A percentile compares a stretch with the other conserved stretches of the same genome.
Conservation (phyloP, 2,113 vertebrate genomes). For the Bubo blakistoni region DNA sequence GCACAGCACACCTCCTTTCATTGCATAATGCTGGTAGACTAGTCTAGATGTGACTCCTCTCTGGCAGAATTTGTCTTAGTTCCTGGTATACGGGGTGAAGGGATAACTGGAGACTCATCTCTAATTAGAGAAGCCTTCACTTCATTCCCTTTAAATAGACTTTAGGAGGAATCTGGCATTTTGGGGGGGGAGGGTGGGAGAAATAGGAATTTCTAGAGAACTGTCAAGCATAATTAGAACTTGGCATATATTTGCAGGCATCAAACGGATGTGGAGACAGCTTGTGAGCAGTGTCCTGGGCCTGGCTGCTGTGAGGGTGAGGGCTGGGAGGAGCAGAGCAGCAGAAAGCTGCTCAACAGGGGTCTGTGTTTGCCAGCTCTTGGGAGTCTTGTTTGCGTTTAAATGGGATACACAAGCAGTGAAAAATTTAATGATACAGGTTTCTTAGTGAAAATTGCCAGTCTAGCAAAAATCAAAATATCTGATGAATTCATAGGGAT, state of each 20-base stretch:
- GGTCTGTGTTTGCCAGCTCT: not conserved
- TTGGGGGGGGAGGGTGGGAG: not conserved
- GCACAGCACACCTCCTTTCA: not conserved
- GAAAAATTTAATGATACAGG: not conserved
- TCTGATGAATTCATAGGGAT: not conserved
- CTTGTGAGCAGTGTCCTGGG: not conserved
- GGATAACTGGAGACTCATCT: not conserved
- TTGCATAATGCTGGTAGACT: slow-evolving; percentile 19
- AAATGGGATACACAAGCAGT: not conserved
- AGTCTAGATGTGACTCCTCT: slow-evolving; percentile 9
- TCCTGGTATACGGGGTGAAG: not conserved
- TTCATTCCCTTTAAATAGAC: not conserved
- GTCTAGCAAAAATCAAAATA: not conserved
- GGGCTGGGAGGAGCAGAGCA: not conserved
- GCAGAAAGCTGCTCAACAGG: not conserved
- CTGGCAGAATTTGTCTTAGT: not conserved
- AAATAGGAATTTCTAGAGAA: not conserved
- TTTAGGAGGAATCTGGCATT: not conserved
- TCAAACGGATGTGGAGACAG: not conserved
- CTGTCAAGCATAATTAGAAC: not conserved
- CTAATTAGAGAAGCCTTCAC: not conserved
- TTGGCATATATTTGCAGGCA: not conserved
- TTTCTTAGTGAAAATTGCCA: not conserved
- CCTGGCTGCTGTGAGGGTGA: not conserved
- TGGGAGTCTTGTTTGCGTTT: not conserved